Evolutionary conservation across 1,140 invertebrate genomes (phyloP), one percentile per base, ranked within the genome.

Genomic region (Drosophila ambigua): DNA sequence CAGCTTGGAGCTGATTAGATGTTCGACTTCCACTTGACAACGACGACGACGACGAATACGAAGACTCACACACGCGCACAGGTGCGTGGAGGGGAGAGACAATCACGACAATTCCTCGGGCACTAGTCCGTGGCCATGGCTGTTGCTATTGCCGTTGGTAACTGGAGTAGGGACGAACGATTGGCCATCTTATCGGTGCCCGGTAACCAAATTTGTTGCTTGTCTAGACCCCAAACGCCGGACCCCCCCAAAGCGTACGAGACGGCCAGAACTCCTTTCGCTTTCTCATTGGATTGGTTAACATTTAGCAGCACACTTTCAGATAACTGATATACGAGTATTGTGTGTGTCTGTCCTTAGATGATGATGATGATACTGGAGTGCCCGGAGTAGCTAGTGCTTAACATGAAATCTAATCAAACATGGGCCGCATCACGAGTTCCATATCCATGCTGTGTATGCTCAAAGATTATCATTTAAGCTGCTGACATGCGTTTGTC

Each of bases 141-240:
- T 28, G 49, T 28, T 26, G 24, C 24, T 20, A 5, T 11, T 35
- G 31, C 31, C 3, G 26, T 39, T 39, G 35, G 35, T 39, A 39
- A 13, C 35, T 39, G 35, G 4, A 13, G 35, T 4, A 5, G 35
- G 35, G 35, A 39, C 35, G 35, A 39, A 39, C 64, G 53, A 75
- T 60, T 65, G 50, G 44, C 53, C 67, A 67, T 64, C 77, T 79
- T 79, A 79, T 79, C 77, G 49, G 64, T 44, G 54, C 77, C 55
- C 77, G 46, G 77, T 79, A 79, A 79, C 77, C 48, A 62, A 68
- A 72, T 50, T 28, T 45, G 20, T 39, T 9, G 8, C 4, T 3
- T 43, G 61, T 44, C 72, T 66, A 73, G 23, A 63, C 15, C 48
- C 16, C 28, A 53, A 28, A 20, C 2, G 16, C 16, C 20, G 20